These are phyloP conservation scores for Nansenia antarctica DNA, from an alignment of 2,113 vertebrate species.

Conservation along the genomic window DNA sequence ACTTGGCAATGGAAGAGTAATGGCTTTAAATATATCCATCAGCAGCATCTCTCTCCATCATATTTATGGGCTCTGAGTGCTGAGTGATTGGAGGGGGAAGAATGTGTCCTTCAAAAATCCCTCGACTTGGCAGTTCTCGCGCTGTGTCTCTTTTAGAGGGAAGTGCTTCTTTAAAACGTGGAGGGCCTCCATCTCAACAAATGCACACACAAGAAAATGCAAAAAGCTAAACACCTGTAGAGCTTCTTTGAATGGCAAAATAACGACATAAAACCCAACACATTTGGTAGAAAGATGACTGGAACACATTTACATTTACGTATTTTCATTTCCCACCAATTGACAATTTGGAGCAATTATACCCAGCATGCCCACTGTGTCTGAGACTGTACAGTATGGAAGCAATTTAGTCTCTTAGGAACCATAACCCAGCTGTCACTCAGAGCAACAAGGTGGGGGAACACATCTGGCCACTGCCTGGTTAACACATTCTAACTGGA, in stretches of 20 bases:
- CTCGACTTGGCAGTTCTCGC: constrained; percentile 37
- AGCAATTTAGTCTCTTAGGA: constrained; percentile 18
- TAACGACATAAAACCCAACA: neutral
- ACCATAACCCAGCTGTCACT: neutral
- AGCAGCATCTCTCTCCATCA: constrained; percentile 55
- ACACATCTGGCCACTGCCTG: neutral
- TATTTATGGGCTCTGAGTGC: constrained; percentile 49
- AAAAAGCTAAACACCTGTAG: constrained; percentile 15
- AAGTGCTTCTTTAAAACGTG: neutral
- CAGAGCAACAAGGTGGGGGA: neutral
- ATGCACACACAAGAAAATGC: constrained; percentile 10
- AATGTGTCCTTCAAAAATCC: constrained; percentile 42
- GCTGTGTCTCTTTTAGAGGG: constrained; percentile 9
- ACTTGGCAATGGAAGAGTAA: constrained; percentile 43
- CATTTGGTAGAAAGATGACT: neutral
- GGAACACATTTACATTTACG: constrained; percentile 24
- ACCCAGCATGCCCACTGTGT: constrained; percentile 8
- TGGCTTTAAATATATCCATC: constrained; percentile 59
- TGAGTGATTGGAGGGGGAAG: constrained; percentile 42
- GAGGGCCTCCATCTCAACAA: neutral
- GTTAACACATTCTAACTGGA: constrained; percentile 4
- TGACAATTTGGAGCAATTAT: constrained; percentile 22
- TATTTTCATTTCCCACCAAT: constrained; percentile 20
- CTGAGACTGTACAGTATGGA: constrained; percentile 8
- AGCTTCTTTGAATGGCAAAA: neutral